These are phyloP conservation scores for Allophyes oxyacanthae DNA, from an alignment of 2,888 invertebrate species.

Conservation along the genomic window DNA sequence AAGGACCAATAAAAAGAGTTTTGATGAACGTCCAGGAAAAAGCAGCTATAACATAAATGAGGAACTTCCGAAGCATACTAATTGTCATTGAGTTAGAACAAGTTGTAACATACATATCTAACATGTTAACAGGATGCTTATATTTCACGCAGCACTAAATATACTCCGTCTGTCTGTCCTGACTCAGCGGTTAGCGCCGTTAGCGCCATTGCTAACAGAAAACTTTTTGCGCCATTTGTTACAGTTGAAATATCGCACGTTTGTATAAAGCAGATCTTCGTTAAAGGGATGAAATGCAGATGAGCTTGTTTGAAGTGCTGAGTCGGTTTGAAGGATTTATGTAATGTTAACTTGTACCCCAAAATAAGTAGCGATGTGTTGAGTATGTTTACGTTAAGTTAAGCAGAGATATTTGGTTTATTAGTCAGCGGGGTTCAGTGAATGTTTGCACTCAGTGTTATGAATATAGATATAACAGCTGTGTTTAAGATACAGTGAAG, in stretches of 20 bases:
- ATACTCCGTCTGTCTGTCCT: constrained; percentile 59
- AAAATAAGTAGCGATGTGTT: constrained; percentile 38
- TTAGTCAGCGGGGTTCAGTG: constrained; percentile 26
- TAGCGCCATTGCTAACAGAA: constrained; percentile 47
- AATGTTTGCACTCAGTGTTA: constrained; percentile 6
- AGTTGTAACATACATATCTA: constrained; percentile 3
- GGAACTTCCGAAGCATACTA: constrained; percentile 13
- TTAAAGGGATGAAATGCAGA: constrained; percentile 20
- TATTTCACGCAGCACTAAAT: constrained; percentile 61
- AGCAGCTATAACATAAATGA: constrained; percentile 10
- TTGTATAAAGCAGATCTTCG: constrained; percentile 4
- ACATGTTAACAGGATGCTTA: constrained; percentile 59
- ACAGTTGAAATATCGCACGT: constrained; percentile 16
- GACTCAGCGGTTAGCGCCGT: constrained; percentile 65
- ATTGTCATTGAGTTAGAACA: constrained; percentile 7
- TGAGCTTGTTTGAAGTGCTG: constrained; percentile 35
- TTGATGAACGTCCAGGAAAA: too few relatives aligned
- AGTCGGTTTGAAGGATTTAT: constrained; percentile 47
- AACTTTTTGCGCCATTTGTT: constrained; percentile 46
- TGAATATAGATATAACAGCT: too few relatives aligned
- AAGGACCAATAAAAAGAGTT: too few relatives aligned
- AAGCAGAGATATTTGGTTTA: constrained; percentile 8
- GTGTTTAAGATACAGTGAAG: too few relatives aligned
- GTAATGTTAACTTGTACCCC: constrained; percentile 13
- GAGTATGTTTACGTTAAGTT: constrained; percentile 31